These are phyloP conservation scores for Ophonus ardosiacus DNA, from an alignment of 2,888 invertebrate species.

Conservation along the genomic window DNA sequence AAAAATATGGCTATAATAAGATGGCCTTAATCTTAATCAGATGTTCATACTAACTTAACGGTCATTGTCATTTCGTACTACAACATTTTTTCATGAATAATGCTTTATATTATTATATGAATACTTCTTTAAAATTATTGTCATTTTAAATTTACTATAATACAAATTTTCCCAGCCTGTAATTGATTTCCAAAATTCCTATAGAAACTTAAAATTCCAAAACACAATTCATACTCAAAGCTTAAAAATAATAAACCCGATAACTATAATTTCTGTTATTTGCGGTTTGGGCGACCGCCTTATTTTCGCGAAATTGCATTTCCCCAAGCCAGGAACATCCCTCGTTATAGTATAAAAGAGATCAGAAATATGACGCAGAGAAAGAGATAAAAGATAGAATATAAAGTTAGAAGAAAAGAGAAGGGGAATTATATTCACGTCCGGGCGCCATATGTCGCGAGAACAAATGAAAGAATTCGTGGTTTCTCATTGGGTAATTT, in stretches of 20 bases:
- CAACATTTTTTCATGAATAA: background rate
- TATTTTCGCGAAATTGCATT: constrained; percentile 28
- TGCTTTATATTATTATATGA: background rate
- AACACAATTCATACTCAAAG: background rate
- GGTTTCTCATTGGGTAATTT: constrained; percentile 50
- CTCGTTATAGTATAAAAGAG: constrained; percentile 26
- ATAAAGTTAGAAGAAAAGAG: constrained; percentile 10
- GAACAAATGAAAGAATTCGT: constrained; percentile 53
- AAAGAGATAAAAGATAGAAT: constrained; percentile 11
- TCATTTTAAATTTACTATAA: background rate
- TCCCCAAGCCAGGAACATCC: constrained; percentile 36
- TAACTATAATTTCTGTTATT: constrained; percentile 48
- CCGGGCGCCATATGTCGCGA: constrained; percentile 41
- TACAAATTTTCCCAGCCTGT: background rate
- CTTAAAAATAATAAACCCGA: constrained; percentile 25
- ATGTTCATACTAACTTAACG: too few relatives aligned
- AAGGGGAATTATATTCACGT: background rate
- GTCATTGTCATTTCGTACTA: too few relatives aligned
- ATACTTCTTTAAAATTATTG: background rate
- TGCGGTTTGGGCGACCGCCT: constrained; percentile 18
- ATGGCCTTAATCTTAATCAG: too few relatives aligned
- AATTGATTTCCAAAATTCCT: background rate
- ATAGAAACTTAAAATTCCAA: background rate
- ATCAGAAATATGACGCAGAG: constrained; percentile 39
- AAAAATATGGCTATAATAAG: too few relatives aligned